These are phyloP conservation scores for Leptodactylus fallax DNA, from an alignment of 2,797 vertebrate genomes.

Conservation along the genomic window DNA sequence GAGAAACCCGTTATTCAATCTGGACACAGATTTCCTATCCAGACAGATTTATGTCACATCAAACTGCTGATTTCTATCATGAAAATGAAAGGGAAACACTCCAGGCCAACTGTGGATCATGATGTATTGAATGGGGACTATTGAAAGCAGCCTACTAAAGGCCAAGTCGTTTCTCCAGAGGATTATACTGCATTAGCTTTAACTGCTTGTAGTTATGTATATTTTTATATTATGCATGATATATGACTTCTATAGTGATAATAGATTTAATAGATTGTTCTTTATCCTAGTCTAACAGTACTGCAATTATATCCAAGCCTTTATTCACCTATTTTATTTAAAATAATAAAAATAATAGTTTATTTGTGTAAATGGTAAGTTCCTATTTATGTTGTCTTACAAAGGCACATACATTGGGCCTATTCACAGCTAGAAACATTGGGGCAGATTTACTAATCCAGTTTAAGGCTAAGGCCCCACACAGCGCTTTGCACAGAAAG, in stretches of 20 bases:
- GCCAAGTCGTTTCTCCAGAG: slow-evolving; percentile 6
- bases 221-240: not conserved
- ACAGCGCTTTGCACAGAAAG: too few species aligned
- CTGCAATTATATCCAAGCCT: too few species aligned
- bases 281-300: not conserved
- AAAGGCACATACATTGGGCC: not conserved
- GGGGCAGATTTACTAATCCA: too few species aligned
- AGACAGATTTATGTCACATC: slow-evolving; percentile 43
- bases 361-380: not conserved
- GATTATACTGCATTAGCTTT: not conserved
- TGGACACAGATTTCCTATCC: slow-evolving; percentile 19
- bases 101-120: slow-evolving; percentile 12
- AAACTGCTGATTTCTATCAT: slow-evolving; percentile 44
- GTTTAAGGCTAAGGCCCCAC: too few species aligned
- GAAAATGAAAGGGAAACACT: slow-evolving; percentile 35
- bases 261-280: not conserved
- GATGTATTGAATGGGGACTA: slow-evolving; percentile 33
- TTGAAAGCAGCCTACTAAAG: not conserved
- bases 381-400: not conserved
- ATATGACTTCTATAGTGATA: not conserved
- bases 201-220: not conserved
- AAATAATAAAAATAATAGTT: too few species aligned
- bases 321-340: too few species aligned
- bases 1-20: slow-evolving; percentile 42
- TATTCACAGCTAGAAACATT: not conserved